Conservation (phyloP, 2,797 vertebrate genomes). For the Xenentodon cancila region DNA sequence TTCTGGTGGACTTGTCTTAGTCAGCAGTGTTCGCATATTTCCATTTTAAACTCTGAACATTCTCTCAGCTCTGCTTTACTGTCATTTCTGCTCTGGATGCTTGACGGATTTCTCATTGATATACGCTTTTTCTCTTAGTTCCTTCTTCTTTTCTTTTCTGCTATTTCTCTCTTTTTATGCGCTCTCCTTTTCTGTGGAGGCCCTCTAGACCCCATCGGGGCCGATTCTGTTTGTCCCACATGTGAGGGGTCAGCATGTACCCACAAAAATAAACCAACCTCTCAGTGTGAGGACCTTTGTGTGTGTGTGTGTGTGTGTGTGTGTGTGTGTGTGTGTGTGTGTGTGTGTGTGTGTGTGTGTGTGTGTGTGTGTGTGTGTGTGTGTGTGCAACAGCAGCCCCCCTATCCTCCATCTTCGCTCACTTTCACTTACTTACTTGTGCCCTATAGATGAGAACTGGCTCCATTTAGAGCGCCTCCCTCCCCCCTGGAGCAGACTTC, state of each 20-base stretch:
- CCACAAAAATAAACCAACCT: conserved; percentile 72
- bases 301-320: not conserved
- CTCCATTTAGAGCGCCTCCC: conserved; percentile 68
- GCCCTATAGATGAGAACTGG: conserved; percentile 75
- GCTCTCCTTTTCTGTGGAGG: conserved; percentile 57
- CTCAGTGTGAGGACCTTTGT: conserved; percentile 78
- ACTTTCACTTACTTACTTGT: conserved; percentile 64
- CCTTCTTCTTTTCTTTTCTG: conserved; percentile 53
- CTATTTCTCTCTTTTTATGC: conserved; percentile 62
- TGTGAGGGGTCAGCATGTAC: conserved; percentile 1
- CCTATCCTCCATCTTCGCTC: conserved; percentile 27
- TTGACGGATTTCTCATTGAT: conserved; percentile 48
- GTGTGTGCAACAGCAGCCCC: conserved; percentile 44
- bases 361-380: too few species aligned
- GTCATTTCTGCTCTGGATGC: conserved; percentile 12
- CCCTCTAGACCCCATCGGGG: conserved; percentile 68
- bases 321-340: too few species aligned
- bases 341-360: too few species aligned
- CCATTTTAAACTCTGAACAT: not conserved
- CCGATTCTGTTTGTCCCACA: conserved; percentile 66
- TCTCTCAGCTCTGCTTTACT: not conserved
- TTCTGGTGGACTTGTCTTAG: not conserved
- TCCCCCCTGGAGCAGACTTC: conserved; percentile 69
- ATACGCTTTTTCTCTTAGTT: conserved; percentile 53
- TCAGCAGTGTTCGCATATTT: not conserved